Conservation (phyloP, 1,140 invertebrate genomes). For the Drosophila elegans region DNA sequence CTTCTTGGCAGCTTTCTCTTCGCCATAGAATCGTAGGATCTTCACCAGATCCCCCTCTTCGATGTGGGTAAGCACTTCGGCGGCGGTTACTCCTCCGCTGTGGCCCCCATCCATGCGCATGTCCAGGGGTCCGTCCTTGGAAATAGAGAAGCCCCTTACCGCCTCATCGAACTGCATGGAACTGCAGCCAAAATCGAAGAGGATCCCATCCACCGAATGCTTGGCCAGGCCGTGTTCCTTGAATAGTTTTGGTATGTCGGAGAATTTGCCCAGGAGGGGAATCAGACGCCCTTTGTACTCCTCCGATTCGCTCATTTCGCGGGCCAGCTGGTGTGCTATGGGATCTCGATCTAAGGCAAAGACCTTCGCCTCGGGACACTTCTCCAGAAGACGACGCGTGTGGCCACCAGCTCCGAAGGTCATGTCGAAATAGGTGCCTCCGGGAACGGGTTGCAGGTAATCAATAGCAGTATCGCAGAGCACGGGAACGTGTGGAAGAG, state of each 20-base stretch:
- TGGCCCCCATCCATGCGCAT: slow-evolving; percentile 97
- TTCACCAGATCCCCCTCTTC: slow-evolving; percentile 91
- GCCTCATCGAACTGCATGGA: slow-evolving; percentile 96
- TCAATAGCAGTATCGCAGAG: slow-evolving; percentile 89
- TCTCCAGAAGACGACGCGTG: slow-evolving; percentile 87
- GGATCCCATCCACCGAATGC: slow-evolving; percentile 92
- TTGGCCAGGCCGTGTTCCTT: slow-evolving; percentile 86
- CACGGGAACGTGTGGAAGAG: slow-evolving; percentile 88
- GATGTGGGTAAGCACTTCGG: slow-evolving; percentile 92
- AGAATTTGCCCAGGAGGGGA: slow-evolving; percentile 94
- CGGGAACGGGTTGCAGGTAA: slow-evolving; percentile 87
- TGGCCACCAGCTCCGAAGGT: slow-evolving; percentile 98
- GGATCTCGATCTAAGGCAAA: slow-evolving; percentile 96
- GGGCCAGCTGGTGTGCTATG: slow-evolving; percentile 89
- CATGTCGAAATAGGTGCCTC: slow-evolving; percentile 92
- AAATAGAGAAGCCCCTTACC: slow-evolving; percentile 94
- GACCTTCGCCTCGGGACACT: slow-evolving; percentile 88
- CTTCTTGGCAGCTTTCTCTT: slow-evolving; percentile 94
- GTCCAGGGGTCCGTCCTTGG: slow-evolving; percentile 94
- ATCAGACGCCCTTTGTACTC: slow-evolving; percentile 90
- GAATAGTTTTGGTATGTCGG: slow-evolving; percentile 91
- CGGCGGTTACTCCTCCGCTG: slow-evolving; percentile 90
- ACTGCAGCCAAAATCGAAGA: slow-evolving; percentile 98
- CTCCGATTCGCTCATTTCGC: slow-evolving; percentile 85
- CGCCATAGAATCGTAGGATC: slow-evolving; percentile 95